Base-by-base conservation (phyloP, 2,888 invertebrate species). In the Baronia brevicornis region DNA sequence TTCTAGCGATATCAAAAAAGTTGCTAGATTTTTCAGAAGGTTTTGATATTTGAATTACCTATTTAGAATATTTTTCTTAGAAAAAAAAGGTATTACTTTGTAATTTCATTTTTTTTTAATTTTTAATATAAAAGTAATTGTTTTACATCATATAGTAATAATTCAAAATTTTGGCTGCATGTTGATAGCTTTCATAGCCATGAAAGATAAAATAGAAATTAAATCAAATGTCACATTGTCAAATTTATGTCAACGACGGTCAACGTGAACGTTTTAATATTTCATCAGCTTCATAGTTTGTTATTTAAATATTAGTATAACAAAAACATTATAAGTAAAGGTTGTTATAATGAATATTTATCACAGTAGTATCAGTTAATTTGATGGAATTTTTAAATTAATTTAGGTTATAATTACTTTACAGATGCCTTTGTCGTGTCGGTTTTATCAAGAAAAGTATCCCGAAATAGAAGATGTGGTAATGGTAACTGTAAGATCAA, bases 391-490 rank as follows among this genome's bases (percentile, higher is more conserved):
- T 13, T 11, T 20, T 7, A 37, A 39, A 25, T 7, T 2, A 4
- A 0, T 28, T 5, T 60, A 77, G 79, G 79, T 79, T 79, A 80
- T 73, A 51, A 46, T 51, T 32, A 39, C 15, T 34, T 73, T 73
- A 31, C 67, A 89, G 85, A 94, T 94, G 94, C 94, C 95, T 62
- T 87, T 97, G 39, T 92, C 94, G 53, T 98, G 97, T 90, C 89
- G 99, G 65, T 99, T 95, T 88, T 99, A 99, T 72, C 92, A 94
- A 67, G 95, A 97, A 78, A 95, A 93, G 63, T 98, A 97, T 82
- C 99, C 99, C 1, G 98, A 98, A 70, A 91, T 98, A 38, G 99
- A 99, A 60, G 99, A 99, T 90, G 98, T 99, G 27, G 99, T 99
- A 25, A 97, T 98, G 97, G 98, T 98, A 12, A 99, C 97, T 67